These are phyloP conservation scores for Enhydra lutris DNA, from an alignment of 2,113 vertebrate genomes.

Conservation along the genomic window DNA sequence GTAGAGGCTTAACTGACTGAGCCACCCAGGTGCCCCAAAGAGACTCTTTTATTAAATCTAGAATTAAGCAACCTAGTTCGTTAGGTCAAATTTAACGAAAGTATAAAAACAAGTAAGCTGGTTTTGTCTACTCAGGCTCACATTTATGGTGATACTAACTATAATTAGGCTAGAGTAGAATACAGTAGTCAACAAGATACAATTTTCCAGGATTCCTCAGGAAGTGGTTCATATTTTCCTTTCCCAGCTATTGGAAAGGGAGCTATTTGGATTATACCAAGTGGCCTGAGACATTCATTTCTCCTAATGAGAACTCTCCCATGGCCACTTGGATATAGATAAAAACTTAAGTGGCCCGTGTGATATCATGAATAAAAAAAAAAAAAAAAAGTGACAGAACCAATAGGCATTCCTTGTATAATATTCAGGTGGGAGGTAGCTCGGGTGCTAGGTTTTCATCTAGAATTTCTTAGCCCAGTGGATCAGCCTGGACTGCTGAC, in stretches of 20 bases:
- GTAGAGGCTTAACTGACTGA: not conserved
- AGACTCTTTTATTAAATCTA: not conserved
- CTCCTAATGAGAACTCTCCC: not conserved
- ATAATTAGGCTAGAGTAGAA: not conserved
- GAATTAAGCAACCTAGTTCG: constrained; percentile 18
- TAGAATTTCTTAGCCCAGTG: not conserved
- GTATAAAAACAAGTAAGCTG: not conserved
- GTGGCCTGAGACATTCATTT: not conserved
- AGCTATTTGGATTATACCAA: not conserved
- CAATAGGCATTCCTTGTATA: not conserved
- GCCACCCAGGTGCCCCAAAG: not conserved
- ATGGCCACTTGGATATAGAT: not conserved
- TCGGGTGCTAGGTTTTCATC: not conserved
- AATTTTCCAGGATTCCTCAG: not conserved
- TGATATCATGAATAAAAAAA: not conserved
- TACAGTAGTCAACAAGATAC: not conserved
- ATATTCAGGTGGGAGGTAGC: no score
- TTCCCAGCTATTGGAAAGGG: not conserved
- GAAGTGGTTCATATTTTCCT: not conserved
- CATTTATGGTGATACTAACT: not conserved
- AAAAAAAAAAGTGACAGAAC: not conserved
- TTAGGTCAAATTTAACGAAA: constrained; percentile 4
- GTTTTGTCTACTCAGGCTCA: not conserved
- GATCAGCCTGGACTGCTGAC: not conserved
- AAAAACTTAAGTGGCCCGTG: not conserved